Evolutionary conservation across 1,140 invertebrate species (phyloP).

Genomic region (Archegozetes longisetosus): DNA sequence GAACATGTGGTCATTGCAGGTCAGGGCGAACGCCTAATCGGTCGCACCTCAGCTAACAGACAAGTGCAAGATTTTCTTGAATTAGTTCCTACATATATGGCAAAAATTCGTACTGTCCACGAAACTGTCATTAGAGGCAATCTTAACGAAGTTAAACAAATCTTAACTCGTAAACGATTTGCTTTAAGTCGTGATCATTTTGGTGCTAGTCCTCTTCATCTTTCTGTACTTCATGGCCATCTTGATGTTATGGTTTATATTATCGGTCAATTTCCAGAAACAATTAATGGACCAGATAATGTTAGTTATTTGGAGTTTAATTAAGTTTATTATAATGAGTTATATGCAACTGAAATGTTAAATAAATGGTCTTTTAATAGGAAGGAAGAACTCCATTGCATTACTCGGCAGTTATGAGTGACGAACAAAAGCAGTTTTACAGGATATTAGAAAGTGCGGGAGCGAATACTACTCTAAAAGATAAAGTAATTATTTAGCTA

Average conservation of each 20-base stretch:
- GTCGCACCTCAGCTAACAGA: slow-evolving; percentile 37
- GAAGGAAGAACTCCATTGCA: slow-evolving; percentile 73
- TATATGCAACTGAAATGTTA: too few species aligned
- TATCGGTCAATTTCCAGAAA: slow-evolving; percentile 28
- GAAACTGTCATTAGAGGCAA: slow-evolving; percentile 45
- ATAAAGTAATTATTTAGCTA: too few species aligned
- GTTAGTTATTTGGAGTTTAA: slow-evolving; percentile 35
- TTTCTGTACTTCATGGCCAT: slow-evolving; percentile 80
- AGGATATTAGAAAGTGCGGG: slow-evolving; percentile 66
- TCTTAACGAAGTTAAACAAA: slow-evolving; percentile 60
- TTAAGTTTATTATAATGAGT: too few species aligned
- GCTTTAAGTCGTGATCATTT: slow-evolving; percentile 68
- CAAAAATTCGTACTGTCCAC: slow-evolving; percentile 29
- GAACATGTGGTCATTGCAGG: slow-evolving; percentile 25
- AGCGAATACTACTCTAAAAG: slow-evolving; percentile 58
- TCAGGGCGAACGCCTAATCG: slow-evolving; percentile 23
- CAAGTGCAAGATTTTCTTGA: slow-evolving; percentile 48
- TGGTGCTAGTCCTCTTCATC: slow-evolving; percentile 77
- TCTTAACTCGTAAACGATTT: slow-evolving; percentile 76
- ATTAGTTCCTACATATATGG: slow-evolving; percentile 49
- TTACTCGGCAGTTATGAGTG: slow-evolving; percentile 66
- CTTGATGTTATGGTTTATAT: slow-evolving; percentile 58
- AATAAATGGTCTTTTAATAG: too few species aligned
- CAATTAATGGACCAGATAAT: slow-evolving; percentile 53
- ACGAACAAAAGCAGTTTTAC: slow-evolving; percentile 63